Evolutionary conservation across 2,888 invertebrate species (phyloP), one percentile per base, ranked within the genome.

Genomic region (Cheilosia variabilis): DNA sequence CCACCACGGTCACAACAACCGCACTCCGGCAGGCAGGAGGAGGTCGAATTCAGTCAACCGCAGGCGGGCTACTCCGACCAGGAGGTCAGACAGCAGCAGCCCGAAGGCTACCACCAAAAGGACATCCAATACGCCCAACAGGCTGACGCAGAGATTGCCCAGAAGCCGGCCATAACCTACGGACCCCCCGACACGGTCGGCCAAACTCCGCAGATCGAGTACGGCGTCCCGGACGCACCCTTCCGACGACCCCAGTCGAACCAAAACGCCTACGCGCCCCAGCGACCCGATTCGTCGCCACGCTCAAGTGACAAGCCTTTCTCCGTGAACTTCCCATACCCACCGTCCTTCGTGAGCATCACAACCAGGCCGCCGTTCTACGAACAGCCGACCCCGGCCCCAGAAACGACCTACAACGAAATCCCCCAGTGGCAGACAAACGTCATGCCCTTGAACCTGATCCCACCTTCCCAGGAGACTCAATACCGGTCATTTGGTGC

Each of bases 311-410:
- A 66, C 66, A 88, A 71, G 79, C 87, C 47, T 1, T 31, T 69
- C 17, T 68, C 77, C 53, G 3, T 88, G 15, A 89, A 89, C 0
- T 53, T 91, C 27, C 91, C 91, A 1, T 91, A 89, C 87, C 91
- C 91, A 4, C 91, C 91, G 6, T 91, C 91, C n/a, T 91, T 91
- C 71, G 88, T 91, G 2, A 90, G 89, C 87, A 88, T 91, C 17
- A 91, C 91, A 2, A 91, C 87, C 0, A 65, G 87, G 4, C 75
- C 75, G 1, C 80, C 87, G 4, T 65, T 22, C 13, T 43, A 50
- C 15, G 62, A 65, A 1, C 65, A 83, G 9, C 9, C 72, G 5
- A 17, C 17, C 3, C 9, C 53, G 27, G 22, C 55, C 6, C n/a
- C 57, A 1, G 83, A 80, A 9, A 43, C 58, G 9, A 31, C 69